Base-by-base conservation (phyloP, 2,888 invertebrate genomes). In the Acleris laterana region DNA sequence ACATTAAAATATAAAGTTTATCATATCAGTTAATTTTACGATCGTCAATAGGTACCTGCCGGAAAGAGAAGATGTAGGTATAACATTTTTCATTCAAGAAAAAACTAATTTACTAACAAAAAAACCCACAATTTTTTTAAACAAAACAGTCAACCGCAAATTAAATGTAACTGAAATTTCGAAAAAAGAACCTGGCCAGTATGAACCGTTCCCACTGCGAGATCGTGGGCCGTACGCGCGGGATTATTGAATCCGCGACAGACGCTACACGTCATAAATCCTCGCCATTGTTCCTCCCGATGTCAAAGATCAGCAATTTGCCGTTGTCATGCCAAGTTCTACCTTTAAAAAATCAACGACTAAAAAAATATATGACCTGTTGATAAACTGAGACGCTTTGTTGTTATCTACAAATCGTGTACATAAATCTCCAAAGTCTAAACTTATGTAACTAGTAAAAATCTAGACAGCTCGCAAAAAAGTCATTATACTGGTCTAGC, bases 241-340 rank as follows among this genome's bases (percentile, higher is more conserved):
- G 62, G 64, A 70, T 71, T 75, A 75, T 75, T 76, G 75, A 74
- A 76, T 76, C 73, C 69, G 74, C 74, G 76, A 74, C 76, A 76
- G 71, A 72, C 75, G 70, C 70, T 72, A 70, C 79, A 81, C 79
- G 68, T 79, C 76, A 75, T 81, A 82, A 82, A 81, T 81, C 78
- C 83, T 82, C 77, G 71, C 89, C 89, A 90, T 91, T 91, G 90
- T 91, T 89, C 84, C 82, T 75, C 77, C 77, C 78, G 81, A 88
- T 89, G 91, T 89, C 90, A 92, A 89, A 92, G 92, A 91, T 92
- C 90, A 89, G 87, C 88, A 88, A 90, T 90, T 89, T 90, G 87
- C 89, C 85, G 87, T 90, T 89, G 89, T 87, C 79, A 83, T 80
- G 76, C 82, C 79, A 78, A 62, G 70, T 71, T 76, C 75, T 75